These are phyloP conservation scores for Slavum lentiscoides DNA, from an alignment of 2,888 invertebrate genomes.

Conservation along the genomic window DNA sequence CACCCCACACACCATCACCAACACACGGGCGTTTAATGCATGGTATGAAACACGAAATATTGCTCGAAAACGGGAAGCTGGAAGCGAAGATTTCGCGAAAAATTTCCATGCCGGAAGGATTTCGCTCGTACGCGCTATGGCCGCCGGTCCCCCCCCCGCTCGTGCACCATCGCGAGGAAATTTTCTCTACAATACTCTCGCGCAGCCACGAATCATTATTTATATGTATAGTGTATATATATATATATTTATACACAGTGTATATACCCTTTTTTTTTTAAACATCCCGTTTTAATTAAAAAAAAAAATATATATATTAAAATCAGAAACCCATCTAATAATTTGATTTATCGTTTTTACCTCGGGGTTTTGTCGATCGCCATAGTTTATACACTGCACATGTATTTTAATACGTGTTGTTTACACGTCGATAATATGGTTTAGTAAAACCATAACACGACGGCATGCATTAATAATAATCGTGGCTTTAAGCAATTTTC, in stretches of 20 bases:
- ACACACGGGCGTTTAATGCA: too few relatives aligned
- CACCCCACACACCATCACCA: too few relatives aligned
- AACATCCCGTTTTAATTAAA: slow-evolving; percentile 24
- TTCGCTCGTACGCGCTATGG: background rate
- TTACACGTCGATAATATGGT: slow-evolving; percentile 22
- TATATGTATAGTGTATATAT: too few relatives aligned
- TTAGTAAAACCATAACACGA: slow-evolving; percentile 11
- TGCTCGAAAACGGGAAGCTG: background rate
- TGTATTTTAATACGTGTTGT: background rate
- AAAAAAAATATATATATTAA: slow-evolving; percentile 4
- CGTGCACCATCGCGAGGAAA: too few relatives aligned
- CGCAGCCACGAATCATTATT: background rate
- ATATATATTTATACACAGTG: background rate
- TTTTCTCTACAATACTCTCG: background rate
- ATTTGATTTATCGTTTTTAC: slow-evolving; percentile 41
- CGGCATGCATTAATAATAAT: slow-evolving; percentile 22
- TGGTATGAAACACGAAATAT: too few relatives aligned
- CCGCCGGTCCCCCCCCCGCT: too few relatives aligned
- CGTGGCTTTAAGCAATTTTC: slow-evolving; percentile 32
- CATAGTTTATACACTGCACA: background rate
- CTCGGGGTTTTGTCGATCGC: background rate
- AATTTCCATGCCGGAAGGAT: slow-evolving; percentile 17
- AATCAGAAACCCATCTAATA: slow-evolving; percentile 8
- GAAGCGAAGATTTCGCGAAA: slow-evolving; percentile 4
- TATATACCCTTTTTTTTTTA: background rate